Conservation (phyloP, 35 echinoderm and acorn worm species). For the Amphiura filiformis region DNA sequence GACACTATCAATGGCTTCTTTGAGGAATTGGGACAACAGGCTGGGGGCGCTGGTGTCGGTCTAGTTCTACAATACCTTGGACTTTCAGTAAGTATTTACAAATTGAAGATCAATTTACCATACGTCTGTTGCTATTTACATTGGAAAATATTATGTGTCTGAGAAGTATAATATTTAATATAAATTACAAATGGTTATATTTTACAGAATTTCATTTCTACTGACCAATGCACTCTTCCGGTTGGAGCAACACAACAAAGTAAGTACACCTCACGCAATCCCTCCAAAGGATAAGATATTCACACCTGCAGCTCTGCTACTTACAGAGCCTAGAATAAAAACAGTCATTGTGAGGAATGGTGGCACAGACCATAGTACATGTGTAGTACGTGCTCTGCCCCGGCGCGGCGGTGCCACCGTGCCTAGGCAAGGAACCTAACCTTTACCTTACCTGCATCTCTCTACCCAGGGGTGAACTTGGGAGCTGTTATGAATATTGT, state of each 20-base stretch:
- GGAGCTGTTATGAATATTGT: too few relatives aligned
- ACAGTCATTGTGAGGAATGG: not conserved
- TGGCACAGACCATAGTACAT: too few relatives aligned
- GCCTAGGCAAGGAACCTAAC: too few relatives aligned
- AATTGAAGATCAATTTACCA: not conserved
- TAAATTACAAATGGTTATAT: too few relatives aligned
- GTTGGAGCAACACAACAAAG: not conserved
- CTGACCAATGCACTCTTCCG: not conserved
- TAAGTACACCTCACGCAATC: not conserved
- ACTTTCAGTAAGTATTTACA: slow-evolving; percentile 7
- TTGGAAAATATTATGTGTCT: too few relatives aligned
- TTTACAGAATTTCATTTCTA: not conserved
- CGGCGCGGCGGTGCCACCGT: too few relatives aligned
- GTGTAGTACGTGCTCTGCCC: too few relatives aligned
- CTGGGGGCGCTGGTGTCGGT: not conserved
- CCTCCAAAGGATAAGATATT: not conserved
- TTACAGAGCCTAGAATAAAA: not conserved
- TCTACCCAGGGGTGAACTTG: too few relatives aligned
- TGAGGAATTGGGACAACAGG: not conserved
- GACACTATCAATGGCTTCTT: slow-evolving; percentile 14
- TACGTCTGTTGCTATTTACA: not conserved
- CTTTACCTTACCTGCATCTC: too few relatives aligned
- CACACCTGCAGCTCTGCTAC: not conserved
- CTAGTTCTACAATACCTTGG: not conserved
- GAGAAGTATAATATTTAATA: too few relatives aligned